Base-by-base conservation (phyloP, 2,113 vertebrate species). In the Colinus virginianus region DNA sequence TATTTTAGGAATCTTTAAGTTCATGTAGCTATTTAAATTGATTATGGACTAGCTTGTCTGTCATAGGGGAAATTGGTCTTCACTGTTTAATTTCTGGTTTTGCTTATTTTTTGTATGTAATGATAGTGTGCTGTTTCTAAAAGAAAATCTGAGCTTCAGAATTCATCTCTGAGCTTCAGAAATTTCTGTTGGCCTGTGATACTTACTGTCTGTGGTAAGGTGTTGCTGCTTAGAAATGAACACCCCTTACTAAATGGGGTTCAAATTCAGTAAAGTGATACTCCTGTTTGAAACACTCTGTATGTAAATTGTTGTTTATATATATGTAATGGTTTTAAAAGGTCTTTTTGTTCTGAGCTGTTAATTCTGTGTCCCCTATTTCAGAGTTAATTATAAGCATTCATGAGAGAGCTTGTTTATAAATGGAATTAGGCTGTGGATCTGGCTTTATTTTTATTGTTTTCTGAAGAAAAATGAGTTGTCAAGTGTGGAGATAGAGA, bases 1-100 rank as follows among this genome's bases (percentile, higher is more conserved):
- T 81, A 55, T 62, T 87, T 92, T 81, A n/a, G 69, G 80, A 53
- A 32, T 74, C 6, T 34, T 90, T 78, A 77, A 84, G 62, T 84
- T 88, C 20, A 87, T 94, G 22, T 72, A 88, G 56, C 70, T 61
- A n/a, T 86, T 84, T 66, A 72, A 84, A 80, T 62, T 66, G n/a
- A 16, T 93, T 87, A 78, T 59, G 40, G 68, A 46, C 46, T 80
- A 62, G 23, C 13, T 75, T 90, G 40, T 30, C 18, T 86, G 55
- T 81, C 0, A 1, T 71, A 36, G 53, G 21, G 64, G 68, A 80
- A 58, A 62, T 66, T 71, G 28, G n/a, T 74, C 7, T 90, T 84
- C 23, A 36, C 5, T 55, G 8, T 25, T 85, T 36, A 34, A 67
- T 46, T 93, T 77, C 75, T 11, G 38, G 30, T 78, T 62, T 63